Evolutionary conservation across 2,113 vertebrate genomes (phyloP).

Genomic region (Clinocottus analis): DNA sequence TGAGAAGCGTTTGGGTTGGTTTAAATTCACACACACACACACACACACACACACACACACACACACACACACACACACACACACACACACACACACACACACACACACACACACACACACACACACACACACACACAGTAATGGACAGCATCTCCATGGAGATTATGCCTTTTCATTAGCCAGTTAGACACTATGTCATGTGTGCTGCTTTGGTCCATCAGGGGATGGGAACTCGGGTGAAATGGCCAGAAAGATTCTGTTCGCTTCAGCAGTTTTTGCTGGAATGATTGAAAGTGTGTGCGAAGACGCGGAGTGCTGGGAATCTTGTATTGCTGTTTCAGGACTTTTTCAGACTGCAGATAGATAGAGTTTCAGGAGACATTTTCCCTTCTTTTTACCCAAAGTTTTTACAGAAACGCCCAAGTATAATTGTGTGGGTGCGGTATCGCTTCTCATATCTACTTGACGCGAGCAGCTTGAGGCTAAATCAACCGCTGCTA

Average conservation of each 20-base stretch:
- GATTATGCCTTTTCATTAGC: constrained; percentile 71
- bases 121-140: constrained; percentile 10
- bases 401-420: constrained; percentile 15
- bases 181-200: constrained; percentile 59
- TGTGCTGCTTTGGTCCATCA: constrained; percentile 50
- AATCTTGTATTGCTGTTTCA: constrained; percentile 72
- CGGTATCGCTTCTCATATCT: not conserved
- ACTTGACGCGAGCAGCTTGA: not conserved
- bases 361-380: constrained; percentile 41
- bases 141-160: constrained; percentile 64
- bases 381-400: constrained; percentile 14
- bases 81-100: constrained; percentile 1
- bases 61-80: not conserved
- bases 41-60: not conserved
- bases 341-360: constrained; percentile 62
- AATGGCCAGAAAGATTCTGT: constrained; percentile 72
- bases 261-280: constrained; percentile 75
- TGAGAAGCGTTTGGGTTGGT: constrained; percentile 20
- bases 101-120: constrained; percentile 1
- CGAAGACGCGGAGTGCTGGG: constrained; percentile 45
- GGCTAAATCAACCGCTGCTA: not conserved
- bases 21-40: not conserved
- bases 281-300: constrained; percentile 71
- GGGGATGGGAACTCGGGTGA: constrained; percentile 62
- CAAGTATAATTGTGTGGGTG: constrained; percentile 12